Evolutionary conservation across 2,797 vertebrate species (phyloP).

Genomic region (Neopelma chrysocephalum): DNA sequence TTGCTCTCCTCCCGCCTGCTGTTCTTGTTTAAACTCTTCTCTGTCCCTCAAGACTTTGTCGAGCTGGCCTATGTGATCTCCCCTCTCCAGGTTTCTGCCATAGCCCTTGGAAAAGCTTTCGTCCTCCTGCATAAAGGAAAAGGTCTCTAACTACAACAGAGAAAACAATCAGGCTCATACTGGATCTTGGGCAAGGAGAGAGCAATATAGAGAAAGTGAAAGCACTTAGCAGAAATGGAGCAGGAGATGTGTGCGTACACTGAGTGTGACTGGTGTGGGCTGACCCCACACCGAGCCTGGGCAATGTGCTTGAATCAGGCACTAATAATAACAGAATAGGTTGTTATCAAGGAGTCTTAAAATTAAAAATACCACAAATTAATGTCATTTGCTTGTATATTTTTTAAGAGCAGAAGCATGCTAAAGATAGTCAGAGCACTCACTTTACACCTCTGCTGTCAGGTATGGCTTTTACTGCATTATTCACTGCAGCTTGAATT

Average conservation of each 20-base stretch:
- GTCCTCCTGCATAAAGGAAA: background rate
- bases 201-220: background rate
- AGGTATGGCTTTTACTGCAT: background rate
- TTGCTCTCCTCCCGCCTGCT: background rate
- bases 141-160: background rate
- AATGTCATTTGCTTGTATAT: background rate
- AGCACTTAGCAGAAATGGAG: background rate
- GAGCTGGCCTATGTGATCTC: rapidly evolving
- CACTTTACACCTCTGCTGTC: background rate
- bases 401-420: background rate
- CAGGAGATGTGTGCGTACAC: rapidly evolving
- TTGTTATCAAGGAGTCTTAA: background rate
- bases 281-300: rapidly evolving
- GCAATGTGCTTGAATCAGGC: background rate
- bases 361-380: background rate
- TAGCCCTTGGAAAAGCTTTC: background rate
- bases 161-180: background rate
- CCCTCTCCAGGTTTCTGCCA: background rate
- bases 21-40: background rate
- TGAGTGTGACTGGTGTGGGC: rapidly evolving
- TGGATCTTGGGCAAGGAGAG: background rate
- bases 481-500: background rate
- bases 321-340: background rate
- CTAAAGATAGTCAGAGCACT: background rate
- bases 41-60: background rate